Evolutionary conservation across 2,888 invertebrate species (phyloP), one percentile per base, ranked within the genome.

Genomic region (Lacanobia oleracea): DNA sequence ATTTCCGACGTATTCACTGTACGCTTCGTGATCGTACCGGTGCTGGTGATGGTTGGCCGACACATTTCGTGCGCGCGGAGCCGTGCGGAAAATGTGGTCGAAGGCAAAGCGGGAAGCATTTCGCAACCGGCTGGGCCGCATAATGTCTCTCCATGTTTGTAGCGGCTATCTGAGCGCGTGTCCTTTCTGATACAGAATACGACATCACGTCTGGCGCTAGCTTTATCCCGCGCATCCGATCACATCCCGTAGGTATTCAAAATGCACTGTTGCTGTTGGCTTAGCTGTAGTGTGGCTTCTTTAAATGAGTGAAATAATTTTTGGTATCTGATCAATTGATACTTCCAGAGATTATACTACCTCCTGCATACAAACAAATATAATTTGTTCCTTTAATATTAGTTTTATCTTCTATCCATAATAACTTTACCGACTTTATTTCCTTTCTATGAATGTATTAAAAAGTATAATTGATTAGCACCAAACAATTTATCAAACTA

Each of bases 41-140:
- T 56, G 54, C n/a, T 57, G 33, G 48, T 68, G 83, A 72, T 75
- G 60, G 63, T 66, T 67, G 51, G 74, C 48, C 23, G 79, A 57
- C 67, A 74, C 65, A 63, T 75, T 68, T 75, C 66, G 77, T 81
- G 77, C 70, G 72, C 60, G 68, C 77, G 67, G 71, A 62, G 33
- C 70, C 75, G 75, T 86, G 87, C 85, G 84, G 85, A 83, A 87
- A 86, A 83, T 82, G 76, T 68, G 61, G 68, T 69, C 18, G 72
- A 70, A 83, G 84, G 84, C 75, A 79, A 91, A 89, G 89, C 91
- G 90, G 93, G 93, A 92, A 93, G 87, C 77, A 81, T 92, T 91
- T 91, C 86, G 90, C 88, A 92, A 93, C 91, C 89, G 88, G 90
- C 90, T 81, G 66, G 78, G 79, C 82, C 74, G 82, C 85, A 84